Base-by-base conservation (phyloP, 2,797 vertebrate genomes). In the Amphiprion clarkii region DNA sequence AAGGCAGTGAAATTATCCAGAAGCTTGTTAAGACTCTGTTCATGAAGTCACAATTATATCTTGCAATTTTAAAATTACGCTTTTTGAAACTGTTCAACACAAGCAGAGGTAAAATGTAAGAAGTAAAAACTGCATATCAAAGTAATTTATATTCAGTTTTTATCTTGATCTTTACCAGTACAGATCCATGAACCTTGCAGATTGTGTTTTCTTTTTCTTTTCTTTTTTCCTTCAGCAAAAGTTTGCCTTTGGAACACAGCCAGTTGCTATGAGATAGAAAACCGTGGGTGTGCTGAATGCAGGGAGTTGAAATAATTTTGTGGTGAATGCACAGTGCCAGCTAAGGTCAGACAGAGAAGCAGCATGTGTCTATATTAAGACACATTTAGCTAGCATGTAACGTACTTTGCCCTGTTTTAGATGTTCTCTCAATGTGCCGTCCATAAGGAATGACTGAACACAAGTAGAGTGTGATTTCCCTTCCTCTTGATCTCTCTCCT, bases 381-480 rank as follows among this genome's bases (percentile, higher is more conserved):
- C 65, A 71, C 55, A 63, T 84, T 85, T 71, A 85, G 48, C 19
- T 54, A 21, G 13, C 64, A 76, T 71, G 67, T 80, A 65, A 57
- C 65, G 56, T 29, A 67, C 40, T 64, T 72, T 49, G 58, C 29
- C 61, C 21, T 62, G 48, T 71, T 71, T 80, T 52, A 78, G 75
- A 74, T 54, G 33, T 69, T 78, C 86, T 54, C 71, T 79, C 13
- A 4, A 62, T n/a, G 40, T 59, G 72, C 29, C 13, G 0, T 81
- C 82, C 60, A 67, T 56, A 66, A 74, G 53, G 48, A 77, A 51
- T 69, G 74, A 76, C 69, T 81, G 59, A 78, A 76, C 73, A 65
- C 68, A 73, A 82, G 79, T 78, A 84, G 60, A 72, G 69, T 67
- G 62, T 62, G 58, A 82, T 85, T 81, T 85, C 27, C 46, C 44